These are phyloP conservation scores for Drosophila kikkawai DNA, from an alignment of 1,140 invertebrate genomes.

Conservation along the genomic window DNA sequence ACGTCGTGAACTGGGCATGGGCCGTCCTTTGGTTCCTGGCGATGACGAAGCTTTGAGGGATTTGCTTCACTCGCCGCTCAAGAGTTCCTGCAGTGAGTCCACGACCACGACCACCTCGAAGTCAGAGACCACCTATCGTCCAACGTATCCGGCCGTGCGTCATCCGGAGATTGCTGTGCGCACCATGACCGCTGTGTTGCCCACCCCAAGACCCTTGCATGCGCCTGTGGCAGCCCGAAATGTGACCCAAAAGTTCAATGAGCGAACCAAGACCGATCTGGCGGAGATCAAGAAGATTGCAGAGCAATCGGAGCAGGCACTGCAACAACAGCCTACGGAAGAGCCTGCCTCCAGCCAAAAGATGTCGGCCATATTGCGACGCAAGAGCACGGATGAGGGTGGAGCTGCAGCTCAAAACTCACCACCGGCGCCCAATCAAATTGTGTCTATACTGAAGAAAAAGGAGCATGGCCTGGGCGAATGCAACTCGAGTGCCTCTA, in stretches of 20 bases:
- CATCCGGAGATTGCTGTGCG: constrained; percentile 49
- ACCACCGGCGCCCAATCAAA: constrained; percentile 84
- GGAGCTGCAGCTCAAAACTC: constrained; percentile 46
- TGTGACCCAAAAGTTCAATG: constrained; percentile 69
- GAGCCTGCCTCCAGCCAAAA: constrained; percentile 19
- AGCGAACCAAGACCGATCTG: constrained; percentile 78
- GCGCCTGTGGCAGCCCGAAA: constrained; percentile 36
- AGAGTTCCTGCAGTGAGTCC: constrained; percentile 73
- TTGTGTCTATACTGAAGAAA: constrained; percentile 92
- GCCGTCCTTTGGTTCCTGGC: constrained; percentile 79
- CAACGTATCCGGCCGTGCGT: neutral
- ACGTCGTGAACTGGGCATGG: constrained; percentile 84
- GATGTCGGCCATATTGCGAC: constrained; percentile 70
- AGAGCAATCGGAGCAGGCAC: constrained; percentile 55
- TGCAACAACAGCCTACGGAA: constrained; percentile 1
- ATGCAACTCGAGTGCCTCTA: constrained; percentile 86
- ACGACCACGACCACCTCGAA: constrained; percentile 22
- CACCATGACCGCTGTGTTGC: constrained; percentile 51
- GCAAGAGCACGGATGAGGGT: constrained; percentile 84
- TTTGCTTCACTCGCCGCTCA: constrained; percentile 62
- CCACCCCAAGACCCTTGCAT: constrained; percentile 28
- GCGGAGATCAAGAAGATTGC: constrained; percentile 74
- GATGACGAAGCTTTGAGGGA: constrained; percentile 80
- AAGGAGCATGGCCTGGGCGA: constrained; percentile 87
- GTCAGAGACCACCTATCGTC: constrained; percentile 44